phyloP scores from a whole-genome alignment of 2,113 vertebrate genomes.

The Anolis carolinensis region DNA sequence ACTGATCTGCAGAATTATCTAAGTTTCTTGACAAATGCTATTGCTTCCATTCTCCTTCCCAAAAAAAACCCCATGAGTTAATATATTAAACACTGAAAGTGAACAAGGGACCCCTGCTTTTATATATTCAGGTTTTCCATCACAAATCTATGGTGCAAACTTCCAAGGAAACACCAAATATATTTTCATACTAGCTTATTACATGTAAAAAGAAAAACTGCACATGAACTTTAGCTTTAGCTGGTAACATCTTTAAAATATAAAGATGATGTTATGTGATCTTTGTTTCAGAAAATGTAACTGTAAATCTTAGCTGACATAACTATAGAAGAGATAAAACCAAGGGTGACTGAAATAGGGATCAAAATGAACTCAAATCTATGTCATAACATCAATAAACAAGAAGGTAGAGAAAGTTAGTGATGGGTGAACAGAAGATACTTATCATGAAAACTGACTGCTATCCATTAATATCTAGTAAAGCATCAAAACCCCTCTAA shows the following conservation, averaged over 20 bases:
- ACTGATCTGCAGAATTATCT: too few relatives aligned
- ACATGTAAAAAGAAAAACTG: background rate
- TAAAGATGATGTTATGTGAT: background rate
- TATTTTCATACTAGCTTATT: background rate
- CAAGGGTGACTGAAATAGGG: background rate
- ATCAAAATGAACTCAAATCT: background rate
- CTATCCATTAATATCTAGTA: background rate
- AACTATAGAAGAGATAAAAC: background rate
- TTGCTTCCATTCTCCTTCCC: background rate
- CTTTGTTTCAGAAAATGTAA: background rate
- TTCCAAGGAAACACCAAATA: background rate
- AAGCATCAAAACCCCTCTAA: background rate
- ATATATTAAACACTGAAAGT: background rate
- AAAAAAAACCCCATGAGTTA: background rate
- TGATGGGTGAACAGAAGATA: background rate
- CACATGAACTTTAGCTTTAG: background rate
- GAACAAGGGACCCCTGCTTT: background rate
- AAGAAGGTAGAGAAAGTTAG: background rate
- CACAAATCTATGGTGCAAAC: background rate
- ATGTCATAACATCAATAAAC: background rate
- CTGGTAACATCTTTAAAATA: background rate
- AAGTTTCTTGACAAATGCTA: background rate
- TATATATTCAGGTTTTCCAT: background rate
- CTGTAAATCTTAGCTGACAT: background rate
- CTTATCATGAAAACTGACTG: background rate